Evolutionary conservation across 1,140 invertebrate species (phyloP), one percentile per base, ranked within the genome.

Genomic region (Pteromalus puparum): DNA sequence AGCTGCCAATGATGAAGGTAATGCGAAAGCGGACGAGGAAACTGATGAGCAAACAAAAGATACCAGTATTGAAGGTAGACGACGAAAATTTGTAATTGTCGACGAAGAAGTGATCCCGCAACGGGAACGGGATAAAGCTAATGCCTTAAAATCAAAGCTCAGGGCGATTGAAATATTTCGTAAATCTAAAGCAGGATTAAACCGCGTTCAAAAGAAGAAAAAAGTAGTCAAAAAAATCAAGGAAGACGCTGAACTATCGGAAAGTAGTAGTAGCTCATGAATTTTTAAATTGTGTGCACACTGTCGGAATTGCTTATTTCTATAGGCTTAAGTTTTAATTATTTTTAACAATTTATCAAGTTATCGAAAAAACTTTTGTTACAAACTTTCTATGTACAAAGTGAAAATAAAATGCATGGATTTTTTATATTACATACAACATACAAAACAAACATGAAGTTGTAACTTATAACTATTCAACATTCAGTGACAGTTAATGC

Each of bases 121-220:
- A 90, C 94, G 95, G 85, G 95, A 97, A 88, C 94, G 94, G 82
- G 95, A 96, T 81, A 95, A 95, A 90, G 91, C 93, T 81, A 93
- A 94, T 87, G 91, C 95, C 67, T 90, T 96, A 53, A 93, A 95
- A 87, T 96, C 95, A 74, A 97, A 96, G 92, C 87, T 96, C 61
- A 95, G 96, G 90, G 97, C 97, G 13, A 96, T 97, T 70, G 96
- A 97, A 91, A 86, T 96, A 80, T 95, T 96, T 87, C 94, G 95
- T 87, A 96, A 95, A 89, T 95, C 95, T 9, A 95, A 95, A 87
- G 92, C 94, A 87, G 94, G 94, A 86, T 90, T 93, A n/a, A 94
- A 92, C 70, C 93, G 90, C 86, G 93, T 94, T 75, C 93, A 91
- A 83, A 94, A 94, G 83, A 90, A 93, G 67, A 91, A 90, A 81